Conservation (phyloP, 2,797 vertebrate genomes). For the Platyrinchus mystaceus region DNA sequence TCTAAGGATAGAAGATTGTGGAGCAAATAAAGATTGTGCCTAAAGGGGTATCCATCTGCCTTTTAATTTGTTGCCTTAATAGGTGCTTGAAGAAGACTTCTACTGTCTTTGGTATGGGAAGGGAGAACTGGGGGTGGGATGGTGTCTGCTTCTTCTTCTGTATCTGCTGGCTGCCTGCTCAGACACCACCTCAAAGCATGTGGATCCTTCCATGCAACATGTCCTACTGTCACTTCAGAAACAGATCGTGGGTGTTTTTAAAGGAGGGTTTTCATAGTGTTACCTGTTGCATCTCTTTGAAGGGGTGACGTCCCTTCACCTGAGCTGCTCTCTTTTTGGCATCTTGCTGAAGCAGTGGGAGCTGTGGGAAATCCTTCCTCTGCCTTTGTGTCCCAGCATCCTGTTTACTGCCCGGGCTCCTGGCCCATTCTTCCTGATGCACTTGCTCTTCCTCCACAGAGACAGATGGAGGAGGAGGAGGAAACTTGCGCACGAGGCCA, state of each 20-base stretch:
- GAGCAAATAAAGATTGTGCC: background rate
- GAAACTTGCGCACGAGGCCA: background rate
- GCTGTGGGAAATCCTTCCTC: conserved; percentile 35
- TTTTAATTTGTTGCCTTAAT: background rate
- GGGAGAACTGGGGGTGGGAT: background rate
- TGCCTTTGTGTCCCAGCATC: conserved; percentile 46
- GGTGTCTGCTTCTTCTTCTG: background rate
- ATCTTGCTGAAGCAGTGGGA: background rate
- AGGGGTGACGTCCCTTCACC: background rate
- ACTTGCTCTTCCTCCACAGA: conserved; percentile 32
- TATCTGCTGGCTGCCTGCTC: background rate
- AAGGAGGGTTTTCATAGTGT: background rate
- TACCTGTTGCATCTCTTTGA: background rate
- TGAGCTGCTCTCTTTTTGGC: background rate
- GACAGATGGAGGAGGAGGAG: background rate
- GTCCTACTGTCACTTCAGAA: background rate
- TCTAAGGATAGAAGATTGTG: background rate
- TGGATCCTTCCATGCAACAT: background rate
- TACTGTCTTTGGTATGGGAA: background rate
- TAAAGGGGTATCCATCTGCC: background rate
- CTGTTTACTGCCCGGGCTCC: conserved; percentile 35
- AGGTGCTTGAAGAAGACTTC: background rate
- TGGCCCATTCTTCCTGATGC: background rate
- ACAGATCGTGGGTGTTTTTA: background rate
- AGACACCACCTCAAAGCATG: rapidly evolving